Evolutionary conservation across 1,140 invertebrate species (phyloP), one percentile per base, ranked within the genome.

Genomic region (Trichoplusia ni): DNA sequence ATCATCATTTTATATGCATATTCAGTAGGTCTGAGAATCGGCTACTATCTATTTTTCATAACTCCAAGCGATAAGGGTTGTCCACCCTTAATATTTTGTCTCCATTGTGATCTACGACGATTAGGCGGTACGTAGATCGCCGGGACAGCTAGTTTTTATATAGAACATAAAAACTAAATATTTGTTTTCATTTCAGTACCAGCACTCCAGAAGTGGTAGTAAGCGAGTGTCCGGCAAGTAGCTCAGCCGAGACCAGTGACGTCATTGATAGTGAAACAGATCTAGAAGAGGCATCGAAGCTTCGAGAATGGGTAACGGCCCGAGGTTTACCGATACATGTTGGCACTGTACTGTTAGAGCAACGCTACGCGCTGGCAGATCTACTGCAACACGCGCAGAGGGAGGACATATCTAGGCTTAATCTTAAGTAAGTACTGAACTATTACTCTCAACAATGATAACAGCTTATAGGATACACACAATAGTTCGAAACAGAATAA

Each of bases 361-460:
- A 91, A 27, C 74, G 78, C 18, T 91, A 82, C 51, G 70, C 77
- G 1, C 67, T 90, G 1, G 13, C 71, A 0, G 89, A 91, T 31
- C 47, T 90, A 18, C 37, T 90, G 18, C 67, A 69, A 40, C 82
- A 91, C 38, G 81, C 86, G 3, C 84, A 89, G 37, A 75, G 89
- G 16, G 86, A 89, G 9, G 90, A 91, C 47, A 68, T 91, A 16
- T 67, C 81, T 0, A 82, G 80, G 58, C 67, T 91, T 11, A 71
- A 82, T 8, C 68, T 91, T 7, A 86, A 79, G 88, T 89, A 44
- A 73, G 79, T 73, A 19, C n/a, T n/a, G n/a, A n/a, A n/a, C n/a
- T n/a, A n/a, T n/a, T n/a, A n/a, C n/a, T n/a, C n/a, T n/a, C n/a
- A n/a, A n/a, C n/a, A n/a, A n/a, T n/a, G n/a, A n/a, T n/a, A n/a